Evolutionary conservation across 1,140 invertebrate genomes (phyloP), one percentile per base, ranked within the genome.

Genomic region (Phthorimaea operculella): DNA sequence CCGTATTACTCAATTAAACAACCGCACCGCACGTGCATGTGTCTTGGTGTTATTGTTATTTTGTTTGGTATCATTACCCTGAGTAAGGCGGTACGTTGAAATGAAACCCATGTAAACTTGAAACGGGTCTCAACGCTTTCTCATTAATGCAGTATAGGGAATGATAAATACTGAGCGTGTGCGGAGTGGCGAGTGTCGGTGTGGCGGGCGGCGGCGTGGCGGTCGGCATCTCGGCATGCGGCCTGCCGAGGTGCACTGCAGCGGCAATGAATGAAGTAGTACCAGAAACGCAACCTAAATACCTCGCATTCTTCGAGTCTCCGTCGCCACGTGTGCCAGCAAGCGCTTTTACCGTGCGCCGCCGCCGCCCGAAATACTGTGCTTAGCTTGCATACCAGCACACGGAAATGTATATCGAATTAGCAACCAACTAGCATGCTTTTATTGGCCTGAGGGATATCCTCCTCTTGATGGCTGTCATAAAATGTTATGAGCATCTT

Each of bases 231-330:
- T 28, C 21, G 21, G 21, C 21, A 28, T 51, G 54, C 59, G 68
- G 58, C 36, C 9, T 52, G 33, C 56, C 59, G 36, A 72, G 77
- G 68, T 81, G 80, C 76, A 83, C 64, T 79, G 77, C 70, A 73
- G 70, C 77, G 72, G 70, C 76, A 73, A 74, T 84, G 77, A 84
- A 84, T 84, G 81, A 78, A 84, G 74, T 79, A 74, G 74, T 82
- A 80, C 76, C 75, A 80, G 75, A 74, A 76, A 76, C 73, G 75
- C 74, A 84, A 84, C 81, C 81, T 78, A 84, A 82, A 84, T 84
- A 82, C 81, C 77, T 50, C 58, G 65, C 79, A 84, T 84, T 81
- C 77, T 70, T 80, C 70, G 57, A 72, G 72, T 71, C 66, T 68
- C 71, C 69, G 71, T 63, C 63, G 74, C 75, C 81, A 79, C 81